These are phyloP conservation scores for Manacus vitellinus DNA, from an alignment of 2,113 vertebrate species.

Conservation along the genomic window DNA sequence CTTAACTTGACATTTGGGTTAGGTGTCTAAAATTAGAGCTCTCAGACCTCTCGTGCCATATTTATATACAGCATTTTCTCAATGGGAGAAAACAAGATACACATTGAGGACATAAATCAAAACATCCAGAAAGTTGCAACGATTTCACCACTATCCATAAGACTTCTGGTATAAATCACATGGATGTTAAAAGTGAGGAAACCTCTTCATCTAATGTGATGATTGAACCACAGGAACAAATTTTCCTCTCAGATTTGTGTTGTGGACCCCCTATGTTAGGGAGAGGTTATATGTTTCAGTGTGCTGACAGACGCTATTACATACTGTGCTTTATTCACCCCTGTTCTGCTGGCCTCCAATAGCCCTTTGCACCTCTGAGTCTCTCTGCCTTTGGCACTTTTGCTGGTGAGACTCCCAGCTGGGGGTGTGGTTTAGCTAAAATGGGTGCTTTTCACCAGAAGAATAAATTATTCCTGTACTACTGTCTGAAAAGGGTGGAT, in stretches of 20 bases:
- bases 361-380: not conserved
- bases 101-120: not conserved
- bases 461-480: conserved; percentile 64
- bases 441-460: conserved; percentile 60
- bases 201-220: not conserved
- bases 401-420: conserved; percentile 24
- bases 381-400: conserved; percentile 38
- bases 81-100: not conserved
- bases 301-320: conserved; percentile 30
- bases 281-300: not conserved
- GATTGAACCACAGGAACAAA: conserved; percentile 27
- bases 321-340: not conserved
- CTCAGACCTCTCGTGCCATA: not conserved
- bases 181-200: not conserved
- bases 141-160: not conserved
- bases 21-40: not conserved
- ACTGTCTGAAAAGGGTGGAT: conserved; percentile 42
- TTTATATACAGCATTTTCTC: not conserved
- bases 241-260: not conserved
- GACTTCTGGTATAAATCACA: conserved; percentile 18
- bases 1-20: not conserved
- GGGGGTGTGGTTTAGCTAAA: conserved; percentile 41
- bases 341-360: not conserved
- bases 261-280: conserved; percentile 19
- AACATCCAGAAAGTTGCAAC: not conserved